Percentiles rank a stretch among this genome's conserved stretches.
phyloP scores from a whole-genome alignment of 2,888 invertebrate species.

The Drosophila colorata region DNA sequence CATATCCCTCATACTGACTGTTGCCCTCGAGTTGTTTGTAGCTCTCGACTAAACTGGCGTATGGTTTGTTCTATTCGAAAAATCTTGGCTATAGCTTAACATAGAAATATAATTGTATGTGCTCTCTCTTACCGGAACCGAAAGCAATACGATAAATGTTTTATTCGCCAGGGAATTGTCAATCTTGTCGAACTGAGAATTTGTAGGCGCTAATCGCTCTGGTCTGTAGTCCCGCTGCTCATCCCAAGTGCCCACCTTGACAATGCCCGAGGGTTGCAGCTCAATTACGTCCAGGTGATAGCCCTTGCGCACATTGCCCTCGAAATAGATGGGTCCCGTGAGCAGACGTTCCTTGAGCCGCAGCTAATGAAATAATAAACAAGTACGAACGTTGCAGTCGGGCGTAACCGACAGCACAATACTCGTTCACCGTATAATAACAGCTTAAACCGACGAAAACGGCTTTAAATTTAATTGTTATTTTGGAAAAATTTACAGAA shows the following conservation, averaged over 20 bases:
- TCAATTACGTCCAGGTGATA: conserved; percentile 90
- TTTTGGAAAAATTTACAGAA: too few relatives aligned
- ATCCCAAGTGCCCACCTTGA: conserved; percentile 90
- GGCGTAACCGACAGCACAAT: too few relatives aligned
- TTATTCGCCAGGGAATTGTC: conserved; percentile 89
- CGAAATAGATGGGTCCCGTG: conserved; percentile 91
- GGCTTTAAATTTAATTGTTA: too few relatives aligned
- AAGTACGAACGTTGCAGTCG: too few relatives aligned
- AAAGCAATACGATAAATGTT: conserved; percentile 89
- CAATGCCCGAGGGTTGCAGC: conserved; percentile 88
- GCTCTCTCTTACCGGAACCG: conserved; percentile 87
- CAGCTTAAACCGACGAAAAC: too few relatives aligned
- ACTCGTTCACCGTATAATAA: too few relatives aligned
- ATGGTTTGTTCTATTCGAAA: conserved; percentile 88
- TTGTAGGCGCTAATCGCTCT: conserved; percentile 85
- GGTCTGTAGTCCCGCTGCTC: conserved; percentile 87
- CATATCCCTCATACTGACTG: conserved; percentile 94
- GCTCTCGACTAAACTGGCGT: conserved; percentile 93
- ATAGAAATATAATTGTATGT: neutral
- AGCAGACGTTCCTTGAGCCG: conserved; percentile 83
- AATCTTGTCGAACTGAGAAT: conserved; percentile 85
- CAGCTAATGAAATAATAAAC: conserved; percentile 34
- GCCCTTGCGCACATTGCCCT: conserved; percentile 91
- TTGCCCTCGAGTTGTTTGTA: conserved; percentile 90
- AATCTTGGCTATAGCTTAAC: neutral